Conservation (phyloP, 1,140 invertebrate species). For the Teleopsis dalmanni region DNA sequence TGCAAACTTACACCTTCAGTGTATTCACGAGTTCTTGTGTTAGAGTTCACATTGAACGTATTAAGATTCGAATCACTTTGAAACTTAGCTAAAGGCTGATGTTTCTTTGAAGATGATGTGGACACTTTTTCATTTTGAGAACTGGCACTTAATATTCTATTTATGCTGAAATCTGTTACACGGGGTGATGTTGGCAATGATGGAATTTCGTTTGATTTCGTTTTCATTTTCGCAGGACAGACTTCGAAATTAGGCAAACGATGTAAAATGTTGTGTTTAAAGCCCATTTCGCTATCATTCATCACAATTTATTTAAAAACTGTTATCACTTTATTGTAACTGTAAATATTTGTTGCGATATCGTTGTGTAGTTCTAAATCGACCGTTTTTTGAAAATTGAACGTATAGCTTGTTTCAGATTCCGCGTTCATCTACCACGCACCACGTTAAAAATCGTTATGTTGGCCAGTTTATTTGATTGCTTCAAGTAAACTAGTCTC, state of each 20-base stretch:
- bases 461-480: too few relatives aligned
- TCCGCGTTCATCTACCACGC: constrained; percentile 28
- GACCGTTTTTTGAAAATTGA: too few relatives aligned
- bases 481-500: background rate
- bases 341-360: background rate
- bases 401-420: too few relatives aligned
- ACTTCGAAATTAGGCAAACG: constrained; percentile 28
- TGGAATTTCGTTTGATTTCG: background rate
- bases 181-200: constrained; percentile 9
- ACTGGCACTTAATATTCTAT: constrained; percentile 30
- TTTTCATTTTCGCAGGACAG: background rate
- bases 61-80: too few relatives aligned
- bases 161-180: constrained; percentile 41
- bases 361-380: background rate
- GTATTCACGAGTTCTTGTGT: too few relatives aligned
- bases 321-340: background rate
- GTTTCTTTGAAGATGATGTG: background rate
- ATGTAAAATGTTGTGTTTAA: constrained; percentile 39
- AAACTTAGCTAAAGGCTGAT: background rate
- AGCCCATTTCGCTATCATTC: constrained; percentile 28
- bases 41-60: background rate
- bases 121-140: background rate
- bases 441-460: constrained; percentile 37
- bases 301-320: constrained; percentile 2
- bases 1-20: too few relatives aligned